Conservation (phyloP, 2,888 invertebrate species). For the Orthosia gothica region DNA sequence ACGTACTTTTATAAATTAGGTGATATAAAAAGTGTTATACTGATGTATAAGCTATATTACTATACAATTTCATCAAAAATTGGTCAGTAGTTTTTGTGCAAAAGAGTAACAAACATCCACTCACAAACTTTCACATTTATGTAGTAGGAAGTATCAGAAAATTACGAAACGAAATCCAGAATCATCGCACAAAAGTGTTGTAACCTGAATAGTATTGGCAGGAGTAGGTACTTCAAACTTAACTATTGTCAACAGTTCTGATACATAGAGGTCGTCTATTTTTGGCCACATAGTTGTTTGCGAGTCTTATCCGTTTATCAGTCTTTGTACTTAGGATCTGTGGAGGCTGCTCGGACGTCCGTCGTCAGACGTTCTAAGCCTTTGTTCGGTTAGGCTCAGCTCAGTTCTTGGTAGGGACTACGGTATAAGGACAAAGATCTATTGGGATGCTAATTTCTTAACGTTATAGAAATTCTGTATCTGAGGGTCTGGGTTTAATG, state of each 20-base stretch:
- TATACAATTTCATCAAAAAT: too few species aligned
- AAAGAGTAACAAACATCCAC: too few species aligned
- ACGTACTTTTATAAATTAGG: too few species aligned
- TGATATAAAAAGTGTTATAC: too few species aligned
- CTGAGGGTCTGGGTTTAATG: neutral
- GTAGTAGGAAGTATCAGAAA: too few species aligned
- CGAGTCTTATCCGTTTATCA: constrained; percentile 52
- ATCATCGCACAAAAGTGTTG: too few species aligned
- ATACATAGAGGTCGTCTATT: constrained; percentile 15
- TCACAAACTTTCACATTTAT: too few species aligned
- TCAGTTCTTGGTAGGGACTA: constrained; percentile 24
- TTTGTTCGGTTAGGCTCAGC: constrained; percentile 60
- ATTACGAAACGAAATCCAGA: too few species aligned
- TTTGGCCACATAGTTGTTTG: constrained; percentile 29
- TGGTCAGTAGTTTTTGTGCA: too few species aligned
- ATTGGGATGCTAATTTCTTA: constrained; percentile 52
- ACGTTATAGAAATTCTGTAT: constrained; percentile 8
- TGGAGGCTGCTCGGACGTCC: constrained; percentile 33
- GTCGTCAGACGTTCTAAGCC: constrained; percentile 48
- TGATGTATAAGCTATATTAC: too few species aligned
- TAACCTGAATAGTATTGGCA: neutral
- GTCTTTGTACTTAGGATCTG: constrained; percentile 60
- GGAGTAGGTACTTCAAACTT: neutral
- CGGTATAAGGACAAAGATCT: constrained; percentile 11
- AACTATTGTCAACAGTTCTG: neutral